Conservation (phyloP, 1,140 invertebrate genomes). For the Hylaeus volcanicus region DNA sequence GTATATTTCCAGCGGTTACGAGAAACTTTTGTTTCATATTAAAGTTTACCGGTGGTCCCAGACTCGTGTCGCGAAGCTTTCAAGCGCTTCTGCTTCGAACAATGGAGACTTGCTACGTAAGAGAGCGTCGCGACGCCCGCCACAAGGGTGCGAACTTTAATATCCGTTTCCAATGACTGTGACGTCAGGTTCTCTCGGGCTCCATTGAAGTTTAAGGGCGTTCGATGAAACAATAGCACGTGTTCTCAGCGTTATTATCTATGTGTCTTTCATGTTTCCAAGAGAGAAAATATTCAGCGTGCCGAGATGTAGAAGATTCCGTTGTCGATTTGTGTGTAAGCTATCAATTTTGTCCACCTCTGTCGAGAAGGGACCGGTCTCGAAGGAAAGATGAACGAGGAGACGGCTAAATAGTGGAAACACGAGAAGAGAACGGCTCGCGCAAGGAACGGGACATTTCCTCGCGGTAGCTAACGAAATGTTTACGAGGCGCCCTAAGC, state of each 20-base stretch:
- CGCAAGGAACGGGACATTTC: neutral
- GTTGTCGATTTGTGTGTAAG: no score
- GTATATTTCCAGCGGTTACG: no score
- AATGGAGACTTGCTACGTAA: neutral
- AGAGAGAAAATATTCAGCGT: no score
- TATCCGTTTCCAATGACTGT: constrained; percentile 7
- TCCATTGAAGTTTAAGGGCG: constrained; percentile 18
- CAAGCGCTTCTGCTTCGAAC: neutral
- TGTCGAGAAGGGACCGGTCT: neutral
- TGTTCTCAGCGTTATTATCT: neutral
- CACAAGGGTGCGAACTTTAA: constrained; percentile 1
- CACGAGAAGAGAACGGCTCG: neutral
- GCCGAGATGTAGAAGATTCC: no score
- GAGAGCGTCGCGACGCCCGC: neutral
- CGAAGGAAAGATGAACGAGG: neutral
- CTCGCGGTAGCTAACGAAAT: neutral
- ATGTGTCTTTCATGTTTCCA: no score
- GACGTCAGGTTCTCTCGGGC: neutral
- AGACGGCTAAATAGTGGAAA: neutral
- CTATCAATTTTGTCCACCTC: no score
- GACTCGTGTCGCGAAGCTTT: neutral
- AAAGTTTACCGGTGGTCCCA: no score
- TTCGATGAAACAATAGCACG: neutral
- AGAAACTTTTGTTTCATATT: no score
- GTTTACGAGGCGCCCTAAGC: constrained; percentile 2